Conservation (phyloP, 2,113 vertebrate species). For the Urocolius indicus region DNA sequence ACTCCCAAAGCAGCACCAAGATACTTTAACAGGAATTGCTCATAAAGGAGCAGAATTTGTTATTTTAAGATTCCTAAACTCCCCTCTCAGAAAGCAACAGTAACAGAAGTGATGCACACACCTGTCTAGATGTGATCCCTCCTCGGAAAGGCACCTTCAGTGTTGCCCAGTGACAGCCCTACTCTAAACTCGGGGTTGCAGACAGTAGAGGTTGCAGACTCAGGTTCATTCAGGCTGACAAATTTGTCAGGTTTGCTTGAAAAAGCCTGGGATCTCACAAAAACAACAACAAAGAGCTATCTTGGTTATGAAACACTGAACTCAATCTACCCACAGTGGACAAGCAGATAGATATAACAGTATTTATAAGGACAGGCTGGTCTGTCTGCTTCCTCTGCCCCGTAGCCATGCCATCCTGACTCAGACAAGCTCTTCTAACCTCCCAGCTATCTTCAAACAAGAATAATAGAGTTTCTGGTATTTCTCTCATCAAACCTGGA, state of each 20-base stretch:
- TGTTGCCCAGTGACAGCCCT: accelerated
- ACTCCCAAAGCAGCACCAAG: background rate
- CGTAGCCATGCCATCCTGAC: background rate
- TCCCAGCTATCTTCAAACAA: background rate
- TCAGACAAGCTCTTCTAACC: background rate
- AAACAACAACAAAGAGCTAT: background rate
- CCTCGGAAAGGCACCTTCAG: background rate
- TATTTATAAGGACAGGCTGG: background rate
- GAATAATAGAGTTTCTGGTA: background rate
- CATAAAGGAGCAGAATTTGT: background rate
- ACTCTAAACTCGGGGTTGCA: background rate
- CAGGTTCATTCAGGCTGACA: background rate
- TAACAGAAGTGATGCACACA: background rate
- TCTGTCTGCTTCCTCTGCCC: background rate
- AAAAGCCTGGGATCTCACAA: background rate
- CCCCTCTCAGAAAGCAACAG: background rate
- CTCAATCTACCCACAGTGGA: background rate
- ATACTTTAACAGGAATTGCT: background rate
- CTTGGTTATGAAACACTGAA: accelerated
- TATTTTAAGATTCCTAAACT: background rate
- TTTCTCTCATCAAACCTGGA: background rate
- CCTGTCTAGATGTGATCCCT: background rate
- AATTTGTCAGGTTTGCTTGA: background rate
- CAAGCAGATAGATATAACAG: background rate
- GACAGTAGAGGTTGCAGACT: background rate